Percentiles rank a stretch among this genome's conserved stretches.
phyloP scores from a whole-genome alignment of 1,140 invertebrate genomes.

The Macrotrachela quadricornifera region DNA sequence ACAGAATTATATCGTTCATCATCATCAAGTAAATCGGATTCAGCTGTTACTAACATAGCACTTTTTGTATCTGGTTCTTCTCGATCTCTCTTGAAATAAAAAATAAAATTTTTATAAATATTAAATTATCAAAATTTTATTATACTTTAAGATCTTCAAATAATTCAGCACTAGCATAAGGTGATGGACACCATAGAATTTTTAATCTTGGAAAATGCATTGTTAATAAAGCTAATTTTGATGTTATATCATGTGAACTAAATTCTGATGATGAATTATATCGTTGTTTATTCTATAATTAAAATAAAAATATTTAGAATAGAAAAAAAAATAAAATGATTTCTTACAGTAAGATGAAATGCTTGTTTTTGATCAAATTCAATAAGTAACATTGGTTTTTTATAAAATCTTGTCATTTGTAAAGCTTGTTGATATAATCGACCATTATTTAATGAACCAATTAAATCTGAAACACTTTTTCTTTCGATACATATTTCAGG shows the following conservation, averaged over 20 bases:
- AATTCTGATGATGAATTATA: conserved; percentile 21
- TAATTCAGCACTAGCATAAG: conserved; percentile 75
- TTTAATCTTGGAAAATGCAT: conserved; percentile 75
- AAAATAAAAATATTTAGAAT: neutral
- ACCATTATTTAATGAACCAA: conserved; percentile 78
- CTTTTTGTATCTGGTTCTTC: neutral
- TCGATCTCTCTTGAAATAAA: neutral
- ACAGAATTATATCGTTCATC: conserved; percentile 26
- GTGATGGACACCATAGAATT: conserved; percentile 80
- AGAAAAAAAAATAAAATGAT: neutral
- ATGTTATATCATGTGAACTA: conserved; percentile 43
- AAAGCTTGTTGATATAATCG: conserved; percentile 80
- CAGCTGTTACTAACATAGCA: conserved; percentile 33
- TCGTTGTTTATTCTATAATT: conserved; percentile 31
- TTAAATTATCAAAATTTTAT: no score
- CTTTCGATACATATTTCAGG: conserved; percentile 76
- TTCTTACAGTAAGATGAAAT: conserved; percentile 55
- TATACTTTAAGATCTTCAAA: conserved; percentile 49
- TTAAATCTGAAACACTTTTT: conserved; percentile 88
- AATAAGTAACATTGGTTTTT: conserved; percentile 64
- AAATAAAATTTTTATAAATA: neutral
- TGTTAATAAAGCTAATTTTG: conserved; percentile 68
- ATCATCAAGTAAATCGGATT: conserved; percentile 15
- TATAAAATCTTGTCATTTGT: conserved; percentile 59
- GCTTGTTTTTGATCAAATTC: conserved; percentile 84